phyloP scores from a whole-genome alignment of 2,888 invertebrate species.

The Drosophila lutescens region DNA sequence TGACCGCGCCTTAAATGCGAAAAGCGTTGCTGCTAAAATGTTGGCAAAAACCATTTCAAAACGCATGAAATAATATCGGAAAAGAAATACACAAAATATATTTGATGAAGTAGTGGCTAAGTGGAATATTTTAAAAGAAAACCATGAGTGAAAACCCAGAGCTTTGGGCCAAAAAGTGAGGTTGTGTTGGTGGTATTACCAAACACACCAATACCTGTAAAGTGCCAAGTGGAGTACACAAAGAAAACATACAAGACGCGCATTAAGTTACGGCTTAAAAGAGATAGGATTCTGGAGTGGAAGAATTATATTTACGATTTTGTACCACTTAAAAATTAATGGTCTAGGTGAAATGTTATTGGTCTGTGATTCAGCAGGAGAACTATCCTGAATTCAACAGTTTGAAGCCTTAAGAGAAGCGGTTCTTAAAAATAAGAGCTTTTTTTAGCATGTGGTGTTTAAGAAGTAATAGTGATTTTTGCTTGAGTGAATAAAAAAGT shows the following conservation, averaged over 20 bases:
- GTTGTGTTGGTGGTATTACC: constrained; percentile 78
- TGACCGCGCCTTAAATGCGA: constrained; percentile 77
- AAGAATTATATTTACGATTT: background rate
- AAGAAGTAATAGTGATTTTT: too few relatives aligned
- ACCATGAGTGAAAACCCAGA: constrained; percentile 33
- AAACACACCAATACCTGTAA: constrained; percentile 57
- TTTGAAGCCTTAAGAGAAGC: too few relatives aligned
- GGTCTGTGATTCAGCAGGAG: too few relatives aligned
- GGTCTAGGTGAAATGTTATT: background rate
- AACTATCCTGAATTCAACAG: too few relatives aligned
- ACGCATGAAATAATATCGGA: constrained; percentile 19
- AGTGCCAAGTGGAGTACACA: constrained; percentile 45
- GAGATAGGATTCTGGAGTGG: constrained; percentile 5
- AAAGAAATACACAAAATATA: constrained; percentile 11
- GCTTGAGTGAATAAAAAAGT: background rate
- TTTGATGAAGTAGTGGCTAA: constrained; percentile 18
- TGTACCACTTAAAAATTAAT: background rate
- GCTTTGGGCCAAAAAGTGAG: constrained; percentile 64
- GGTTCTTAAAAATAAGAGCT: too few relatives aligned
- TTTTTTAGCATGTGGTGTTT: background rate
- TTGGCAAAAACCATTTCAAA: background rate
- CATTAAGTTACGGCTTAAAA: constrained; percentile 25
- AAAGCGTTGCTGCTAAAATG: constrained; percentile 49
- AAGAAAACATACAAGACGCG: constrained; percentile 38
- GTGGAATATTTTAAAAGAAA: constrained; percentile 1